These are phyloP conservation scores for Temnopleurus reevesii DNA, from an alignment of 53 echinoderm and acorn worm genomes.

Conservation along the genomic window DNA sequence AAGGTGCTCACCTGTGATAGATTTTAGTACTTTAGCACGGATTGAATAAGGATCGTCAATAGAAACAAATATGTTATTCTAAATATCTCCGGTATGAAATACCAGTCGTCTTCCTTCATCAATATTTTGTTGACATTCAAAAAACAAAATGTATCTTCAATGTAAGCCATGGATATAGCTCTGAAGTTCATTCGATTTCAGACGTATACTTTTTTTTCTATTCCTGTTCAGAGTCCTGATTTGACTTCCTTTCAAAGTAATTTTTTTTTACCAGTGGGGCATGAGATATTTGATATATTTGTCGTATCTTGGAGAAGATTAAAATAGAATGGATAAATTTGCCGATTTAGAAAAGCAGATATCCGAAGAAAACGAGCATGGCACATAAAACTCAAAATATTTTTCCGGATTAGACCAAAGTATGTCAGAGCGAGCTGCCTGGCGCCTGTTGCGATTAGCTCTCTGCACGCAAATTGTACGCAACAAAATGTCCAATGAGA, in stretches of 20 bases:
- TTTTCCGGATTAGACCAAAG: constrained; percentile 47
- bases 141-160: too few relatives aligned
- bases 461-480: constrained; percentile 30
- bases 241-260: background rate
- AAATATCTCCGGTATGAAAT: background rate
- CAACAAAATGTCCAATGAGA: background rate
- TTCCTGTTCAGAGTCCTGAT: background rate
- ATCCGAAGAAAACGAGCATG: background rate
- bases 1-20: background rate
- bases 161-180: too few relatives aligned
- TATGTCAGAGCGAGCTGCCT: constrained; percentile 38
- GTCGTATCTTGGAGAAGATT: too few relatives aligned
- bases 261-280: background rate
- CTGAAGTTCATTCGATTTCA: too few relatives aligned
- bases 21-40: background rate
- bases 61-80: background rate
- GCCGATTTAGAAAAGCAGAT: background rate
- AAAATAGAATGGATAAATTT: too few relatives aligned
- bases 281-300: background rate
- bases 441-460: constrained; percentile 48
- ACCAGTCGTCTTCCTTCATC: background rate
- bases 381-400: background rate
- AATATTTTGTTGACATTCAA: background rate
- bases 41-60: background rate
- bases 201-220: background rate